Base-by-base conservation (phyloP, 2,113 vertebrate species). In the Charadrius vociferus region DNA sequence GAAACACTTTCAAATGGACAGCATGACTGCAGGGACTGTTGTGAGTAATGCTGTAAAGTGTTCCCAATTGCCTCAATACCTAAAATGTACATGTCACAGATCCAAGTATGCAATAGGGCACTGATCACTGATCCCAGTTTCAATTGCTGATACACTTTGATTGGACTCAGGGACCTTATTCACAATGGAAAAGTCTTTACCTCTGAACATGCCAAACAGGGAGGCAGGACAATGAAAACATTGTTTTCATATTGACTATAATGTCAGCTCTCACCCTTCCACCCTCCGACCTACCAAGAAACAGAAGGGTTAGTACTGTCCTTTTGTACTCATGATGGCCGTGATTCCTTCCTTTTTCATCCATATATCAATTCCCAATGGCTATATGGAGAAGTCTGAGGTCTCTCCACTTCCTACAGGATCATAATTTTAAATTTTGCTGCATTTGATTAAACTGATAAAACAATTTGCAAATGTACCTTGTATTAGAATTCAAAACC, bases 1-100 rank as follows among this genome's bases (percentile, higher is more conserved):
- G 85, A 96, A 97, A 95, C 83, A 37, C 65, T 96, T 88, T 77
- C 86, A 93, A 97, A 89, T 36, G 53, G 41, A 75, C 81, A 78
- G 67, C 56, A n/a, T 36, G 81, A 52, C 86, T 93, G 66, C 29
- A 67, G 62, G 55, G 53, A 58, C 73, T 43, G 18, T 18, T 24
- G 59, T 80, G 22, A 93, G n/a, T 70, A 88, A 91, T n/a, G n/a
- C 43, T 70, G 32, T 37, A 30, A 53, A 36, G 49, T 23, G 27
- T 49, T 86, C 87, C 81, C 26, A 77, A 70, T 90, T 24, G 61
- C 36, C 55, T 19, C 6, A 53, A 49, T n/a, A 83, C 61, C 53
- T 34, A 22, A 91, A 92, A 81, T 12, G 6, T 47, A 43, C 53
- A 8, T 3, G 52, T 43, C 47, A 52, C 30, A 55, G 45, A 41